These are phyloP conservation scores for Vespertilio murinus DNA, from an alignment of 2,797 vertebrate genomes.

Conservation along the genomic window DNA sequence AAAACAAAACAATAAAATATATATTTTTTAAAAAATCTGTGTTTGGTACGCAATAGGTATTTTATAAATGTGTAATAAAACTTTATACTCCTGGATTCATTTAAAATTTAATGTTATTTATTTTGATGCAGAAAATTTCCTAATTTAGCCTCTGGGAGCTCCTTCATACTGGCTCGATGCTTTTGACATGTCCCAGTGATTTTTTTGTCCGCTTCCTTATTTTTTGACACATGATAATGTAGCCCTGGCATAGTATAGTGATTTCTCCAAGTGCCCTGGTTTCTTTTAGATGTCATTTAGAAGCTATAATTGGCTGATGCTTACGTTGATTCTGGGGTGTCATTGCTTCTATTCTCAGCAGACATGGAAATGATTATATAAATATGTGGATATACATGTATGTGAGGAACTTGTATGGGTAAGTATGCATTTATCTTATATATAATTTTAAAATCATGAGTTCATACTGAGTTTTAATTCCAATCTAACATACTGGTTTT, in stretches of 20 bases:
- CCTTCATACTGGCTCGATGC: not conserved
- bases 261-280: constrained; percentile 2
- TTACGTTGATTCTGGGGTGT: not conserved
- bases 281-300: constrained; percentile 13
- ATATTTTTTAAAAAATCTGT: too few relatives aligned
- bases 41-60: not conserved
- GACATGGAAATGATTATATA: constrained; percentile 6
- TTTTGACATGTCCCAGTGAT: not conserved
- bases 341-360: constrained; percentile 13
- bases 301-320: not conserved
- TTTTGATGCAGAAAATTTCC: not conserved
- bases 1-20: too few relatives aligned
- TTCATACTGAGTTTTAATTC: not conserved
- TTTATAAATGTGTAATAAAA: not conserved
- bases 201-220: not conserved
- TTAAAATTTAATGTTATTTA: not conserved
- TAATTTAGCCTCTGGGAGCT: not conserved
- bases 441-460: not conserved
- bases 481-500: not conserved
- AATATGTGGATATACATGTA: not conserved
- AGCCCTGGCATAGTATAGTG: not conserved
- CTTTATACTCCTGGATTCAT: not conserved
- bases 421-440: not conserved
- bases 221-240: not conserved
- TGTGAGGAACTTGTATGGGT: not conserved